A percentile compares a stretch with the other conserved stretches of the same genome.
These are phyloP conservation scores for Phymorhynchus buccinoides DNA, from an alignment of 1,140 invertebrate species.

Conservation along the genomic window DNA sequence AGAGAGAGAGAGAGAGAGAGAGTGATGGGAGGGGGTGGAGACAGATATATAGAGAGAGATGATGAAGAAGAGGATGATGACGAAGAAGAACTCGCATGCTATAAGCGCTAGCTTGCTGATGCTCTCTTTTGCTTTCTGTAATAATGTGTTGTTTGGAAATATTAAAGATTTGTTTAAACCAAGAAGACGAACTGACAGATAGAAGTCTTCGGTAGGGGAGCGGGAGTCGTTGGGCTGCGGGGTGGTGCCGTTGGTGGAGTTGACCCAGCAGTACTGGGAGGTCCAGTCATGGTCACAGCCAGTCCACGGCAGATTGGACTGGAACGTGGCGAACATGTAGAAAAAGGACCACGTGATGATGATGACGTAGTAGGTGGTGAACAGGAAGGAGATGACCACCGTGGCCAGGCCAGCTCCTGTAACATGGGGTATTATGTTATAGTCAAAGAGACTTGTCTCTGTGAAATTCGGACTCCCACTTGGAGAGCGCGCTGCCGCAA, in stretches of 20 bases:
- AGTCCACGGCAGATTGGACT: constrained; percentile 91
- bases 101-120: no score
- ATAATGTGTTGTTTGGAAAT: no score
- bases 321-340: constrained; percentile 96
- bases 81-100: no score
- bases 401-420: constrained; percentile 71
- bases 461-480: no score
- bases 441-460: no score
- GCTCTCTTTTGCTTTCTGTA: no score
- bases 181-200: constrained; percentile 52
- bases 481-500: no score
- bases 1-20: no score
- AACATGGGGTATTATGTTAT: neutral
- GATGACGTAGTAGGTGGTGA: constrained; percentile 94
- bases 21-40: no score
- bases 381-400: constrained; percentile 70
- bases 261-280: constrained; percentile 64
- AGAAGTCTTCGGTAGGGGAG: constrained; percentile 66
- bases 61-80: no score
- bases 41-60: no score
- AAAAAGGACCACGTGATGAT: constrained; percentile 98
- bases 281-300: constrained; percentile 87
- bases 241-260: constrained; percentile 38
- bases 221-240: constrained; percentile 53
- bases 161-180: no score